Evolutionary conservation across 2,888 invertebrate genomes (phyloP).

Genomic region (Xanthia icteritia): DNA sequence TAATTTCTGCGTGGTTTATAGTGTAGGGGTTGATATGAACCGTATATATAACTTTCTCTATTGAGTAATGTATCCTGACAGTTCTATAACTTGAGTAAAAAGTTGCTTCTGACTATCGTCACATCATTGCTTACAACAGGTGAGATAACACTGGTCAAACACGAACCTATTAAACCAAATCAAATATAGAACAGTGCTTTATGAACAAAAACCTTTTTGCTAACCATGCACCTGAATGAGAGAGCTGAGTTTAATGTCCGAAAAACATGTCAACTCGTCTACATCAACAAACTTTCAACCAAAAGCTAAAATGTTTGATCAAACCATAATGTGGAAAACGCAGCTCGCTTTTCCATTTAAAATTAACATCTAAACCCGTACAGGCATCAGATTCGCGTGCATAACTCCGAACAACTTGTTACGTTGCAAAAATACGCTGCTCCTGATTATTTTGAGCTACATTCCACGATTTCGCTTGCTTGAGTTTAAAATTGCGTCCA

Average conservation of each 20-base stretch:
- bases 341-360: not conserved
- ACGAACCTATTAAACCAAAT: not conserved
- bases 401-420: slow-evolving; percentile 28
- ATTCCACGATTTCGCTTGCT: slow-evolving; percentile 20
- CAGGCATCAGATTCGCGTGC: slow-evolving; percentile 17
- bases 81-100: too few relatives aligned
- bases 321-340: slow-evolving; percentile 13
- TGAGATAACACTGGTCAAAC: not conserved
- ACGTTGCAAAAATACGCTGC: slow-evolving; percentile 37
- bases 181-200: not conserved
- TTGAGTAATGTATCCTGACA: too few relatives aligned
- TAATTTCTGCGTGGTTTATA: slow-evolving; percentile 2
- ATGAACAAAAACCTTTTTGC: not conserved
- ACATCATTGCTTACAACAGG: not conserved
- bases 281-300: not conserved
- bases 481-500: slow-evolving; percentile 35
- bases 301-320: slow-evolving; percentile 8
- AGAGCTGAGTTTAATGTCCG: not conserved
- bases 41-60: not conserved
- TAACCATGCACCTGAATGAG: not conserved
- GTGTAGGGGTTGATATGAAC: not conserved
- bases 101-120: not conserved
- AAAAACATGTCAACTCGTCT: not conserved
- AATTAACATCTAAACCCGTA: slow-evolving; percentile 15
- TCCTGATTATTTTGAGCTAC: slow-evolving; percentile 44